phyloP scores from a whole-genome alignment of 2,113 vertebrate genomes.

The Neodon shergylaensis region DNA sequence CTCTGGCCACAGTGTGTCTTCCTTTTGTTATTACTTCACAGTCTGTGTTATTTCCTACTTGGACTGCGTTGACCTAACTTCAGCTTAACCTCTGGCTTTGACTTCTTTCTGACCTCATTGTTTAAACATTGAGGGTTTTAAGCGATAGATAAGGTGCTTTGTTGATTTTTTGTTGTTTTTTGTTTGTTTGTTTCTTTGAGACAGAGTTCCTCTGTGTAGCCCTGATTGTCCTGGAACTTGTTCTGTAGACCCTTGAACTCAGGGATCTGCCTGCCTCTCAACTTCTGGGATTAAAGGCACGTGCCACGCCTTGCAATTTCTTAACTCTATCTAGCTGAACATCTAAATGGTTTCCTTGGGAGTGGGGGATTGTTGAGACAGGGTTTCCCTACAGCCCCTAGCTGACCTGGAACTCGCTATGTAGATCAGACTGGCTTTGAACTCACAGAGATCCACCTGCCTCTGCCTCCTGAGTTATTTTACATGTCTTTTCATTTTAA shows the following conservation, averaged over 20 bases:
- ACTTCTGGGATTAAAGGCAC: neutral
- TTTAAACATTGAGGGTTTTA: neutral
- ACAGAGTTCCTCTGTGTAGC: neutral
- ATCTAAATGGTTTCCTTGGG: neutral
- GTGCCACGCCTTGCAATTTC: too few relatives aligned
- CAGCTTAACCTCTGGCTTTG: neutral
- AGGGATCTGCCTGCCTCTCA: neutral
- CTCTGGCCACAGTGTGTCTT: neutral
- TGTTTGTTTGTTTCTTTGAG: neutral
- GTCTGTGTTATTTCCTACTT: neutral
- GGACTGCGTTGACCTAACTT: neutral
- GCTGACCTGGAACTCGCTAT: neutral
- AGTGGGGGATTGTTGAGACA: neutral
- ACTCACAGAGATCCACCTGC: neutral
- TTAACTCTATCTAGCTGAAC: constrained; percentile 2
- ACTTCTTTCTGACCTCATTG: neutral
- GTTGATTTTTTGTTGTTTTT: neutral
- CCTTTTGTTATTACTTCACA: neutral
- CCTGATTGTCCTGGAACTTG: neutral
- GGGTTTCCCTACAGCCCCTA: neutral
- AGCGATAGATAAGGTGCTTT: neutral
- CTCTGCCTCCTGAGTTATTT: neutral
- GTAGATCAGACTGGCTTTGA: neutral
- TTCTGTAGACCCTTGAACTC: neutral
- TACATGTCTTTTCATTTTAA: constrained; percentile 1